Base-by-base conservation (phyloP, 2,888 invertebrate genomes). In the Amiota communis region DNA sequence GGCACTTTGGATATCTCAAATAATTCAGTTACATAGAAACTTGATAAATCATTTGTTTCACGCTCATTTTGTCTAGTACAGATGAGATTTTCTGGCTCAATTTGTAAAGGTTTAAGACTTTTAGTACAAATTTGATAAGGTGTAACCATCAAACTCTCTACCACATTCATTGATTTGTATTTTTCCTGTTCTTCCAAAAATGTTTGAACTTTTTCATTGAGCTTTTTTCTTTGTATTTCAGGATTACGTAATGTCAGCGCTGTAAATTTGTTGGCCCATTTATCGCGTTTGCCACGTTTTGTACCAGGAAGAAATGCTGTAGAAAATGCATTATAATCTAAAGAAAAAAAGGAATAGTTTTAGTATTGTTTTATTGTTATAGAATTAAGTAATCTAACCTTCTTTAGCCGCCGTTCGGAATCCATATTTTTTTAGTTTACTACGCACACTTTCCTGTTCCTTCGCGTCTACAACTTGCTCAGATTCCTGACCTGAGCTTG, bases 341-440 rank as follows among this genome's bases (percentile, higher is more conserved):
- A 4, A 77, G 73, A 9, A 56, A 63, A 56, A 63, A 49, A 71
- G 6, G 57, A 17, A 10, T 1, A 57, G 1, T 57, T 17, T 9
- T 15, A 8, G n/a, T 53, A n/a, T 12, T 53, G 0, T 36, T 36
- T 36, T 36, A 0, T 36, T 36, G 2, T 36, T 36, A 6, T 36
- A 36, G 36, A 36, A 36, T 36, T 20, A 23, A 53, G 47, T 17
- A 36, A 36, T 4, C 36, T 6, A 75, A 88, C 89, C 87, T 75
- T 85, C 82, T n/a, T 80, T 82, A 48, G 85, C 81, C 0, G 82
- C 85, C 0, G 86, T 86, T 10, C 84, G 86, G 83, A 93, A 94
- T 10, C 93, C 93, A 88, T 92, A 94, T 81, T 92, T 91, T 81
- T 92, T 91, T 72, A 94, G 88, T 51, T 92, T 93, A 36, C 88